Percentiles rank a stretch among this genome's conserved stretches.
Evolutionary conservation across 92 coral and sea anemone species (phyloP).

Genomic region (Bergia puertoricense): DNA sequence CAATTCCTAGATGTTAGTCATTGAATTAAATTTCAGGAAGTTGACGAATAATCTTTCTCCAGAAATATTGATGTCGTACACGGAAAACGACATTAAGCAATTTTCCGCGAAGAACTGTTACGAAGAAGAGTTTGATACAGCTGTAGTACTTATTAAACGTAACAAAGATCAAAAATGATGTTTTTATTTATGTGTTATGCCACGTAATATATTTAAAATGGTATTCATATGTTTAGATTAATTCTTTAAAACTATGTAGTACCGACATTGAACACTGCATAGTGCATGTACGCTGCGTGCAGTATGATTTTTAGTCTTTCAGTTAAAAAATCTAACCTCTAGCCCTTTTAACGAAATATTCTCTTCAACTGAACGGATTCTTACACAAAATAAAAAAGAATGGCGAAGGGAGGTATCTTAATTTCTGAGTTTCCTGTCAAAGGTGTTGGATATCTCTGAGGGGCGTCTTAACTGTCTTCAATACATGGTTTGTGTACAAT

Average conservation of each 20-base stretch:
- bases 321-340: background rate
- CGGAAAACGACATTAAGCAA: conserved; percentile 26
- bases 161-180: background rate
- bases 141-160: conserved; percentile 20
- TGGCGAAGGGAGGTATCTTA: background rate
- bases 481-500: background rate
- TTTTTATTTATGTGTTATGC: background rate
- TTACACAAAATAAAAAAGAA: background rate
- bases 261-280: background rate
- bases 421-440: background rate
- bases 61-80: background rate
- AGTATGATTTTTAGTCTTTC: background rate
- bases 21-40: background rate
- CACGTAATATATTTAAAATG: conserved; percentile 2
- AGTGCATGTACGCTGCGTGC: background rate
- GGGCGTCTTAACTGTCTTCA: background rate
- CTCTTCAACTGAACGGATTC: background rate
- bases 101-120: conserved; percentile 3
- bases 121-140: background rate
- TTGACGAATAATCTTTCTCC: background rate
- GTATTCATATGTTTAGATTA: background rate
- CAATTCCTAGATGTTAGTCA: background rate
- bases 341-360: background rate
- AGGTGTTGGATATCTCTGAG: background rate
- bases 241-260: background rate